Conservation (phyloP, 2,888 invertebrate genomes). For the Dioctria rufipes region DNA sequence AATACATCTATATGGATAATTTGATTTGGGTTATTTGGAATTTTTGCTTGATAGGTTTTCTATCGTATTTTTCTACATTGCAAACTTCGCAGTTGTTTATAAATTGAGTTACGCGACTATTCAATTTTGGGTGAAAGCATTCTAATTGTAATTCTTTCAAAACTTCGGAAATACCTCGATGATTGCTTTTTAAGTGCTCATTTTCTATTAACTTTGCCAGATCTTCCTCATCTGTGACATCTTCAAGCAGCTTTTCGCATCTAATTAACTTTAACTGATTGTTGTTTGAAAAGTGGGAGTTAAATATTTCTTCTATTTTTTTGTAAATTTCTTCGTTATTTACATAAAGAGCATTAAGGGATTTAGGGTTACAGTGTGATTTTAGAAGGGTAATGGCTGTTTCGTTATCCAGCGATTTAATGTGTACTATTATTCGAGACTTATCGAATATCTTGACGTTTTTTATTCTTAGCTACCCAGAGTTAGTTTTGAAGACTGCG, state of each 20-base stretch:
- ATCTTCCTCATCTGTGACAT: conserved; percentile 50
- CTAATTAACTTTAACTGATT: too few species aligned
- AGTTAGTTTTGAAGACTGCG: neutral
- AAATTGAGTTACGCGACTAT: too few species aligned
- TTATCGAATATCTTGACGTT: neutral
- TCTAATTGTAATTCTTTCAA: too few species aligned
- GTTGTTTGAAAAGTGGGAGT: too few species aligned
- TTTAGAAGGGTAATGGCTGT: neutral
- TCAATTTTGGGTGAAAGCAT: neutral
- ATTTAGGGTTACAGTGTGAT: neutral
- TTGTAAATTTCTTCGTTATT: neutral
- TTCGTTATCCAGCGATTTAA: neutral
- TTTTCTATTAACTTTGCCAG: conserved; percentile 57
- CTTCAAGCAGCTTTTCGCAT: conserved; percentile 2
- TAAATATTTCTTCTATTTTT: neutral
- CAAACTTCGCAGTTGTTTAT: conserved; percentile 54
- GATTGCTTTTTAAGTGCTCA: conserved; percentile 5
- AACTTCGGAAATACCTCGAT: too few species aligned
- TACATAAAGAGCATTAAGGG: conserved; percentile 3
- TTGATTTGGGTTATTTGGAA: conserved; percentile 60
- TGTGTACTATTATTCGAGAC: neutral
- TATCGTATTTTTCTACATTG: conserved; percentile 58
- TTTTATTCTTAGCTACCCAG: neutral
- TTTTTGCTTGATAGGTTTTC: conserved; percentile 58
- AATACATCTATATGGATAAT: conserved; percentile 62